A percentile compares a stretch with the other conserved stretches of the same genome.
Conservation (phyloP, 2,797 vertebrate genomes). For the Microhierax caerulescens region DNA sequence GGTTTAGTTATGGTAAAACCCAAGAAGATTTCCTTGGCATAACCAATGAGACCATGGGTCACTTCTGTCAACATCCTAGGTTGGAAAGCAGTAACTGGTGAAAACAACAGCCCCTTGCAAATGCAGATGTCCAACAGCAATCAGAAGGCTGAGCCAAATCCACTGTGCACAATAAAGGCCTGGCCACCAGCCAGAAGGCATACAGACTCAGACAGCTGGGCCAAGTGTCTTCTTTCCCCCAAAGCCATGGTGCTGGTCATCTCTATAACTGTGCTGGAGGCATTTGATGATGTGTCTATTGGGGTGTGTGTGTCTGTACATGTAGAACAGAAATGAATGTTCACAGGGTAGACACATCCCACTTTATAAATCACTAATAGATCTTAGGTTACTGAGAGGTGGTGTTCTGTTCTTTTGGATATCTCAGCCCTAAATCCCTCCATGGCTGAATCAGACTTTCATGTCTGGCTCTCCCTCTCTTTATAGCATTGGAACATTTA, state of each 20-base stretch:
- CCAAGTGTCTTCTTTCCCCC: background rate
- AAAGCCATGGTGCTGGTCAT: too few species aligned
- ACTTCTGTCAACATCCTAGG: background rate
- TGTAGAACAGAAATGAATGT: background rate
- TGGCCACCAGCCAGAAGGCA: background rate
- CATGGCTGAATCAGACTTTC: background rate
- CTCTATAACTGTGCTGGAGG: fast-evolving
- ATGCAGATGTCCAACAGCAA: background rate
- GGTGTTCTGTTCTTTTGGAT: background rate
- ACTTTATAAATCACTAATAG: background rate
- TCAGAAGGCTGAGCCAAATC: background rate
- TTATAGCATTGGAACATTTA: background rate
- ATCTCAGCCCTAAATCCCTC: background rate
- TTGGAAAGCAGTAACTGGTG: background rate
- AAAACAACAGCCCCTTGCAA: background rate
- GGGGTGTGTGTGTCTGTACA: background rate
- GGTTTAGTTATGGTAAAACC: background rate
- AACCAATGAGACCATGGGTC: background rate
- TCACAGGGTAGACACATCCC: fast-evolving
- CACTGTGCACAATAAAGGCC: background rate
- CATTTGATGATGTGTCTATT: too few species aligned
- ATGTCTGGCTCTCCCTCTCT: background rate
- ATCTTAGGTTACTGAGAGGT: background rate
- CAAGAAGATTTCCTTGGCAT: background rate
- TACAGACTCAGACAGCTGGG: background rate